Base-by-base conservation (phyloP, 1,140 invertebrate species). In the Sarcophaga peregrina region DNA sequence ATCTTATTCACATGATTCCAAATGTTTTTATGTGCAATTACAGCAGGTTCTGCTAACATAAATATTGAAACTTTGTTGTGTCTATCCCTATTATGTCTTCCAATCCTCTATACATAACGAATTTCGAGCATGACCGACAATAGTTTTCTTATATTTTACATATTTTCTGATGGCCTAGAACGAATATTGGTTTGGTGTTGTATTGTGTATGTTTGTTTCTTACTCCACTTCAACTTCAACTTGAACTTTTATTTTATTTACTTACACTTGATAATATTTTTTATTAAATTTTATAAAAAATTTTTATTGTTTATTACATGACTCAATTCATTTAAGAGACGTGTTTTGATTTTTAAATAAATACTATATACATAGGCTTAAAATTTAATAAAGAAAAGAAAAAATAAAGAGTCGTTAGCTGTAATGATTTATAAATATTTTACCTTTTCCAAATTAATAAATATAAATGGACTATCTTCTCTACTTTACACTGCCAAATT, bases 301-400 rank as follows among this genome's bases (percentile, higher is more conserved):
- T 76, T 13, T 50, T 48, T 8, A 76, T 46, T 46, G 45, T 15
- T 46, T 47, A 76, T 48, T 76, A 48, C 45, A 76, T 76, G 74
- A 76, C 74, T 76, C 74, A 76, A 74, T 48, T 48, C 48, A 8
- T 17, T 47, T 47, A 46, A 45, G 3, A 5, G 13, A 76, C 74
- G 46, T 76, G 74, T 48, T 47, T 17, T 13, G 74, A 76, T 48
- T 76, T 48, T 48, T 47, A n/a, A 76, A 76, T 76, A n/a, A 5
- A 17, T 54, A 15, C 20, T 76, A n/a, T 1, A 17, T 54, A 15
- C 20, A 0, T 1, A 1, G 15, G 25, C 25, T 37, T 37, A 37
- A 37, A 37, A 37, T 37, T 37, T 37, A 37, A 37, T 37, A 37
- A 1, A 37, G 25, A 37, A 37, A 37, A 37, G 25, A 37, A 37